Conservation (phyloP, 2,797 vertebrate genomes). For the Liasis olivaceus region DNA sequence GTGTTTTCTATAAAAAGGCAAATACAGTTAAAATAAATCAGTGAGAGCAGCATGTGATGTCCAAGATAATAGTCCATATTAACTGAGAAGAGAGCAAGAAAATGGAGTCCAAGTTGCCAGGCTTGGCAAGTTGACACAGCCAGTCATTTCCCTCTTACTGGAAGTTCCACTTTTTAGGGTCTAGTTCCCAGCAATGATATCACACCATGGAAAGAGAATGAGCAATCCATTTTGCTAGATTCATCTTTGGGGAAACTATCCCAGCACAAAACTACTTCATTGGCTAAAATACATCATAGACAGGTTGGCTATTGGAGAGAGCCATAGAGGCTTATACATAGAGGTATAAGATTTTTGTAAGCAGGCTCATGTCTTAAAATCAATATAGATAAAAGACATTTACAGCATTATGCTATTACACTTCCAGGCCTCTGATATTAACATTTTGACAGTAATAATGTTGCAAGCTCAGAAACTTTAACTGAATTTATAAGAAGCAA, state of each 20-base stretch:
- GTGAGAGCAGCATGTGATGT: neutral
- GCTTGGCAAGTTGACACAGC: slow-evolving; percentile 12
- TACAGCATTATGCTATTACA: slow-evolving; percentile 53
- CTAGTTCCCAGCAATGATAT: slow-evolving; percentile 26
- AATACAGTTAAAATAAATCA: neutral
- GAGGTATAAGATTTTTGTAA: slow-evolving; percentile 45
- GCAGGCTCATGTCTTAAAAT: slow-evolving; percentile 60
- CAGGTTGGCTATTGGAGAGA: slow-evolving; percentile 36
- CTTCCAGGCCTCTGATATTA: slow-evolving; percentile 48
- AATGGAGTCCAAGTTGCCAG: neutral
- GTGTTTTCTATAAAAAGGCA: neutral
- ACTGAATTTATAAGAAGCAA: slow-evolving; percentile 57
- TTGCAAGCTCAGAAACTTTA: slow-evolving; percentile 53
- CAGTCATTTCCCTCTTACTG: neutral
- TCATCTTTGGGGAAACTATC: slow-evolving; percentile 28
- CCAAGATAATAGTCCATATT: neutral
- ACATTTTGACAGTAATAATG: slow-evolving; percentile 55
- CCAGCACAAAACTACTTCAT: neutral
- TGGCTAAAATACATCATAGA: slow-evolving; percentile 32
- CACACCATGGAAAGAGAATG: neutral
- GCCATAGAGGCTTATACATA: neutral
- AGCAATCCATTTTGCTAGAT: slow-evolving; percentile 39
- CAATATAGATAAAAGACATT: slow-evolving; percentile 53
- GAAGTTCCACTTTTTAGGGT: slow-evolving; percentile 2
- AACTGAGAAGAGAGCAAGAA: neutral